Evolutionary conservation across 2,797 vertebrate genomes (phyloP), one percentile per base, ranked within the genome.

Genomic region (Chelidonichthys spinosus): DNA sequence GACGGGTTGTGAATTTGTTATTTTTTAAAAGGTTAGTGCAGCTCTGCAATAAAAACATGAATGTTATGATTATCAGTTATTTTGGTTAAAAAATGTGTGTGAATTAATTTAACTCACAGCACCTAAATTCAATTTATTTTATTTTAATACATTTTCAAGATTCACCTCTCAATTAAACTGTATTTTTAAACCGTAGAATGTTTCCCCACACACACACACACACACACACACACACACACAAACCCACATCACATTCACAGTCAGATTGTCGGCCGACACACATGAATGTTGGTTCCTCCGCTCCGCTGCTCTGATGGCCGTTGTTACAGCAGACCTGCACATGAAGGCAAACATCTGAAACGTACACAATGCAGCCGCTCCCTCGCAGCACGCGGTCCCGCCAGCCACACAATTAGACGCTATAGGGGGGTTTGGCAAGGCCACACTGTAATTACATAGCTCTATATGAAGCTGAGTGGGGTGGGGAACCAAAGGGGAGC

Each of bases 401-500:
- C 74, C 79, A 76, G 84, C 67, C 81, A 63, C 81, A 88, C 89
- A 91, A 85, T 90, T 80, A 90, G 80, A 66, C 61, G 40, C 87
- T 74, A 76, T 84, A 75, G 78, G 85, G 85, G 81, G 72, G 63
- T 39, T 71, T 42, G 44, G 82, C 86, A 78, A 87, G 87, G 87
- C 83, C 87, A 68, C 32, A 9, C 85, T 81, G 73, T 88, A 90
- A 89, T 92, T 90, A 84, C 79, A 87, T 35, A 66, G 84, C 73
- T 83, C 71, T 83, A 82, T 87, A 84, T 84, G 85, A 84, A 82
- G 79, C 79, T 63, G 67, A 60, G 78, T 49, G 69, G 59, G 58
- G 52, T 33, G 58, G 56, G 56, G 50, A 55, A 43, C 73, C 63
- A 68, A 55, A 69, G 77, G 72, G 49, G 67, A 60, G 65, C 11